Percentiles rank a stretch among this genome's conserved stretches.
Conservation (phyloP, 1,140 invertebrate species). For the Zaprionus africanus region DNA sequence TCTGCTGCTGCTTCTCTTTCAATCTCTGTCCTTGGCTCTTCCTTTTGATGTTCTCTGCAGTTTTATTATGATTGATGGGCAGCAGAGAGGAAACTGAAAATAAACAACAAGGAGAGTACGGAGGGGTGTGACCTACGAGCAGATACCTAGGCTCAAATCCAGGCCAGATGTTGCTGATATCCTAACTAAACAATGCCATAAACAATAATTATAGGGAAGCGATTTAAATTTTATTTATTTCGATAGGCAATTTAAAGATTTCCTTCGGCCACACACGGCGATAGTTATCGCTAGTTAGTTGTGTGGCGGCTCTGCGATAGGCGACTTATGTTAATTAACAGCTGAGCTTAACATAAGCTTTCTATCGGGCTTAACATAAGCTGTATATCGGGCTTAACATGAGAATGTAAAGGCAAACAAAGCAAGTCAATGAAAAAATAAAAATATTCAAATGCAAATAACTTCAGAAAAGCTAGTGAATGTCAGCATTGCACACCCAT, state of each 20-base stretch:
- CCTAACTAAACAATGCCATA: slow-evolving; percentile 3
- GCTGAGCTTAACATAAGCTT: background rate
- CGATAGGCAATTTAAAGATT: background rate
- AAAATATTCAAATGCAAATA: background rate
- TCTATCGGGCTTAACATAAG: background rate
- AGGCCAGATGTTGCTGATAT: background rate
- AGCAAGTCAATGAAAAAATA: background rate
- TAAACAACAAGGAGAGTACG: slow-evolving; percentile 20
- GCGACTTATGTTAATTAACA: background rate
- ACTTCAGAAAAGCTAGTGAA: background rate
- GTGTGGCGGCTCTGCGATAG: background rate
- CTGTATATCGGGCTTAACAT: background rate
- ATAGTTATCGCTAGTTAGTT: background rate
- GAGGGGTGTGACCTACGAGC: slow-evolving; percentile 1
- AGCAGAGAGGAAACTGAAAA: slow-evolving; percentile 21
- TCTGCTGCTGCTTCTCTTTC: slow-evolving; percentile 16
- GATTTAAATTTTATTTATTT: background rate
- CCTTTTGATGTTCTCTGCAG: slow-evolving; percentile 57
- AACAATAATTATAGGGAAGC: background rate
- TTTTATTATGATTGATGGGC: slow-evolving; percentile 75
- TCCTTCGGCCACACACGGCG: background rate
- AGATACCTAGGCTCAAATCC: background rate
- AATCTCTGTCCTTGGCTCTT: slow-evolving; percentile 26
- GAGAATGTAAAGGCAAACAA: too few species aligned
- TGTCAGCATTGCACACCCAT: background rate